These are phyloP conservation scores for Brachypteracias leptosomus DNA, from an alignment of 2,113 vertebrate genomes.

Conservation along the genomic window DNA sequence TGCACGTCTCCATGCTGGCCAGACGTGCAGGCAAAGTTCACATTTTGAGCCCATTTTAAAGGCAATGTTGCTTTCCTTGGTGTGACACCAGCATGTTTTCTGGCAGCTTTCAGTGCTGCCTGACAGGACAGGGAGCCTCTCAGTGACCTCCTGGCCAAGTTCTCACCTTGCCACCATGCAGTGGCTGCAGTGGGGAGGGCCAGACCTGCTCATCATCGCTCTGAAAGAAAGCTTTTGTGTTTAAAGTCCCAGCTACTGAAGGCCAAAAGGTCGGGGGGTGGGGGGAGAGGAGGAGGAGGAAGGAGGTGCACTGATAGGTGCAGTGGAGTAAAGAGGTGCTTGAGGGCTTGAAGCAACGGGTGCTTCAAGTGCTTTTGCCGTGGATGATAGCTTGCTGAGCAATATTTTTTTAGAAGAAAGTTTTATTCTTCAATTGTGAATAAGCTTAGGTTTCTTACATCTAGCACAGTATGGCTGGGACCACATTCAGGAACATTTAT, in stretches of 20 bases:
- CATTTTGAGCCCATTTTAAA: fast-evolving
- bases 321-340: neutral
- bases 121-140: neutral
- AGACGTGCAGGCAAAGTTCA: fast-evolving
- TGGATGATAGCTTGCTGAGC: neutral
- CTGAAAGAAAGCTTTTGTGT: neutral
- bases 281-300: neutral
- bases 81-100: fast-evolving
- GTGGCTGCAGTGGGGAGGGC: fast-evolving
- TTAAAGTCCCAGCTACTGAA: neutral
- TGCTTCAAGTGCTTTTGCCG: neutral
- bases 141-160: neutral
- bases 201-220: neutral
- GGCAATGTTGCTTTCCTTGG: neutral
- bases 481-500: fast-evolving
- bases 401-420: neutral
- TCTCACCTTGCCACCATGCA: neutral
- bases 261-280: neutral
- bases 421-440: neutral
- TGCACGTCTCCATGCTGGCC: neutral
- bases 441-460: neutral
- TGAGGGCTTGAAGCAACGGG: neutral
- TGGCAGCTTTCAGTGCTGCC: neutral
- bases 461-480: neutral
- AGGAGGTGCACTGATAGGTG: neutral